Evolutionary conservation across 1,140 invertebrate genomes (phyloP).

Genomic region (Dufourea novaeangliae): DNA sequence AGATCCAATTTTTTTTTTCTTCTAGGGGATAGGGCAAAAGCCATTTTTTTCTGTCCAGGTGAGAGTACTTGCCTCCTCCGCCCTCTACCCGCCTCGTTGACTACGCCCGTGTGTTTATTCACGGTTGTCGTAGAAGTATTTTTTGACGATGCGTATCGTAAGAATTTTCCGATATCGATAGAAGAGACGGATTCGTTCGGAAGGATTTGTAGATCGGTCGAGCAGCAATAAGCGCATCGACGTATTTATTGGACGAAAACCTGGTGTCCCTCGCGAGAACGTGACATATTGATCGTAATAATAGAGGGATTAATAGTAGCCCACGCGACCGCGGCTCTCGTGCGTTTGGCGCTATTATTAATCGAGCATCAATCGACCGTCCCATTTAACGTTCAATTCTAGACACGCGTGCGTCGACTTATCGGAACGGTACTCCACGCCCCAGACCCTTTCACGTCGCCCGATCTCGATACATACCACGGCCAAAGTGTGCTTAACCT

Average conservation of each 20-base stretch:
- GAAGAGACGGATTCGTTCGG: neutral
- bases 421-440: neutral
- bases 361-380: conserved; percentile 39
- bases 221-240: neutral
- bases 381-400: conserved; percentile 42
- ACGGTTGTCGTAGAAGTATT: no score
- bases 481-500: neutral
- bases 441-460: no score
- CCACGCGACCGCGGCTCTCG: conserved; percentile 1
- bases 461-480: no score
- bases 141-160: no score
- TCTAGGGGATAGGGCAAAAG: no score
- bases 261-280: neutral
- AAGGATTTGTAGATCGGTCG: neutral
- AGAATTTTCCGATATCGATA: neutral
- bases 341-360: conserved; percentile 40
- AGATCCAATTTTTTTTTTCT: no score
- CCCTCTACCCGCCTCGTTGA: no score
- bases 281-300: conserved; percentile 21
- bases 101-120: no score
- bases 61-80: no score
- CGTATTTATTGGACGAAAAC: neutral
- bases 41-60: no score
- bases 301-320: conserved; percentile 38
- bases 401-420: conserved; percentile 10